These are phyloP conservation scores for Cactoblastis cactorum DNA, from an alignment of 2,888 invertebrate species.

Conservation along the genomic window DNA sequence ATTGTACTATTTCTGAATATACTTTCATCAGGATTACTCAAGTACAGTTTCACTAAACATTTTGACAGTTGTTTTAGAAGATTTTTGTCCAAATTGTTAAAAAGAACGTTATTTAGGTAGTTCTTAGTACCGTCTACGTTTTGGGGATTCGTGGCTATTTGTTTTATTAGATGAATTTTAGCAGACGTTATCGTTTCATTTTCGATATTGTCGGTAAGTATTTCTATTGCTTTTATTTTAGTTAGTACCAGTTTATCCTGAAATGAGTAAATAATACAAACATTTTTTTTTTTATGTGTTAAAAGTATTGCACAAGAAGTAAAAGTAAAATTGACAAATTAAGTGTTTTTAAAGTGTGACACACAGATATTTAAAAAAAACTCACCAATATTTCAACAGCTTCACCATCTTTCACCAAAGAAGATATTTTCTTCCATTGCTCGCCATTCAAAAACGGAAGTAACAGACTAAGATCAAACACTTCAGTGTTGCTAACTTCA, in stretches of 20 bases:
- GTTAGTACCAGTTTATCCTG: constrained; percentile 57
- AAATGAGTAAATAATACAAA: constrained; percentile 32
- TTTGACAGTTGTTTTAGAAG: constrained; percentile 53
- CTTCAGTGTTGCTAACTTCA: constrained; percentile 25
- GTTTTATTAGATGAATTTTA: constrained; percentile 53
- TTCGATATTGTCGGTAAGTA: constrained; percentile 30
- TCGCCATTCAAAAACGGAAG: constrained; percentile 50
- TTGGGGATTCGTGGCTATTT: constrained; percentile 36
- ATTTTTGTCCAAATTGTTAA: constrained; percentile 46
- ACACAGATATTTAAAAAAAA: constrained; percentile 18
- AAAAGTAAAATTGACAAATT: background rate
- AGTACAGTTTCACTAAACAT: constrained; percentile 43
- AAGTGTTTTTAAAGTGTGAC: too few species aligned
- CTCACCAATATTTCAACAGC: constrained; percentile 52
- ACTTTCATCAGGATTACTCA: constrained; percentile 31
- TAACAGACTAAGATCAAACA: constrained; percentile 48
- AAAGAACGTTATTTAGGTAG: constrained; percentile 45
- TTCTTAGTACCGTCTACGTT: constrained; percentile 33
- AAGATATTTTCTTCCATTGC: constrained; percentile 50
- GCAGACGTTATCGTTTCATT: constrained; percentile 29
- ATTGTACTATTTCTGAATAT: constrained; percentile 44
- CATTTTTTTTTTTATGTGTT: too few species aligned
- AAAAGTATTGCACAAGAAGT: too few species aligned
- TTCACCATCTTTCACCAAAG: constrained; percentile 39
- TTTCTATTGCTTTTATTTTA: constrained; percentile 50